Percentiles rank a stretch among this genome's conserved stretches.
These are phyloP conservation scores for Apostichopus leukothele DNA, from an alignment of 53 echinoderm and acorn worm genomes.

Conservation along the genomic window DNA sequence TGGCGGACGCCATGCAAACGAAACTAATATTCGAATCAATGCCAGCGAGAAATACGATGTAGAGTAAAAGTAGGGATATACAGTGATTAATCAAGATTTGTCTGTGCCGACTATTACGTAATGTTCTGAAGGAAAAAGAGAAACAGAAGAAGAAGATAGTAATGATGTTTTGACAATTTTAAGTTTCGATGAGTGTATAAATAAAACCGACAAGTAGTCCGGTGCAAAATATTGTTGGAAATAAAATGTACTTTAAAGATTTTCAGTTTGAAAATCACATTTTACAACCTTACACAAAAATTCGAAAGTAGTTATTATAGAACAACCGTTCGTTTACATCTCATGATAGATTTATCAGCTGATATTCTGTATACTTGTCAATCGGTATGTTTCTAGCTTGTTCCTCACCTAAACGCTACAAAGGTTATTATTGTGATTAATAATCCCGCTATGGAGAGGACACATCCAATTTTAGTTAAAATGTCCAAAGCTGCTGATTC, in stretches of 20 bases:
- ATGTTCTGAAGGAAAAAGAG: constrained; percentile 5
- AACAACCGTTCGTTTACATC: no score
- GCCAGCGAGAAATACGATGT: constrained; percentile 47
- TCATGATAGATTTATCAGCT: no score
- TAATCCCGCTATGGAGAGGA: constrained; percentile 24
- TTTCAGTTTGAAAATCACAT: neutral
- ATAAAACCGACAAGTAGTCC: no score
- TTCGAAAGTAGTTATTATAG: neutral
- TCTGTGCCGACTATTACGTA: constrained; percentile 51
- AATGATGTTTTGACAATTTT: no score
- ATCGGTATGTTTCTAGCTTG: no score
- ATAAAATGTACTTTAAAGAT: no score
- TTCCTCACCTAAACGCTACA: constrained; percentile 26
- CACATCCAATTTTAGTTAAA: constrained; percentile 24
- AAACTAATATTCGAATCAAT: constrained; percentile 40
- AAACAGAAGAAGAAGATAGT: no score
- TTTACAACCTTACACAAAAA: neutral
- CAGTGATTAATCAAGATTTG: constrained; percentile 52
- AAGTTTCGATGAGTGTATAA: no score
- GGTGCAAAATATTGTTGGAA: no score
- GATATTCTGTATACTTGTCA: no score
- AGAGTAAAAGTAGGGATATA: constrained; percentile 41
- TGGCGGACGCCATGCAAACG: constrained; percentile 38
- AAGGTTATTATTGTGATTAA: constrained; percentile 25
- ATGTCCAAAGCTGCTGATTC: constrained; percentile 16